Evolutionary conservation across 2,797 vertebrate genomes (phyloP), one percentile per base, ranked within the genome.

Genomic region (Dallia pectoralis): DNA sequence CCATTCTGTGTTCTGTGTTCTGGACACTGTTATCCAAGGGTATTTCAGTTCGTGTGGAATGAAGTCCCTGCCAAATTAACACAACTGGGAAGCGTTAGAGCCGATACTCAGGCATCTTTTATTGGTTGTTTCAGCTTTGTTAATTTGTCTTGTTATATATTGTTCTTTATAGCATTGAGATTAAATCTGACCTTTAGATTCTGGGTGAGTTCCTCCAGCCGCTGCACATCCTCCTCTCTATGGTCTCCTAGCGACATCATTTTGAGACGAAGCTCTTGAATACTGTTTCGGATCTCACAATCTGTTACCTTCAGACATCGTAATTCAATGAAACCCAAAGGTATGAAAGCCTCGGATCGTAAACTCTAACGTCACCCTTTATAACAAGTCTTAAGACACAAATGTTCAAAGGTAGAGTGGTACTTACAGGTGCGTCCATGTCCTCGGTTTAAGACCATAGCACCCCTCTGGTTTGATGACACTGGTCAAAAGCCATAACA

Each of bases 171-270:
- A 63, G 48, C 7, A 48, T 33, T 27, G 11, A 64, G 62, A 32
- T 1, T 3, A 3, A 7, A 30, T 63, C 74, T 81, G 22, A 95
- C 95, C 95, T 94, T 91, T 73, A 97, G 88, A 71, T 92, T 91
- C 40, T 33, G 67, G 66, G 92, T 91, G 22, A 92, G 87, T 78
- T 88, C 90, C 75, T 81, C 85, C 51, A 97, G 82, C 77, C 69
- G 88, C 30, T 73, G 80, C 74, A 89, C 78, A 4, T 81, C 80
- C 12, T 66, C 18, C 1, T 77, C 76, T 9, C 88, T 90, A 67
- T 86, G 75, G 0, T 69, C 79, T 5, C 59, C 76, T 11, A 81
- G 78, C 11, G 89, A 87, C 84, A 92, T 88, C 76, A 96, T 91
- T 47, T 44, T 66, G 0, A 2, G 76, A 75, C 91, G 87, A 33